A percentile compares a stretch with the other conserved stretches of the same genome.
These are phyloP conservation scores for Siderastrea radians DNA, from an alignment of 92 coral and sea anemone species.

Conservation along the genomic window DNA sequence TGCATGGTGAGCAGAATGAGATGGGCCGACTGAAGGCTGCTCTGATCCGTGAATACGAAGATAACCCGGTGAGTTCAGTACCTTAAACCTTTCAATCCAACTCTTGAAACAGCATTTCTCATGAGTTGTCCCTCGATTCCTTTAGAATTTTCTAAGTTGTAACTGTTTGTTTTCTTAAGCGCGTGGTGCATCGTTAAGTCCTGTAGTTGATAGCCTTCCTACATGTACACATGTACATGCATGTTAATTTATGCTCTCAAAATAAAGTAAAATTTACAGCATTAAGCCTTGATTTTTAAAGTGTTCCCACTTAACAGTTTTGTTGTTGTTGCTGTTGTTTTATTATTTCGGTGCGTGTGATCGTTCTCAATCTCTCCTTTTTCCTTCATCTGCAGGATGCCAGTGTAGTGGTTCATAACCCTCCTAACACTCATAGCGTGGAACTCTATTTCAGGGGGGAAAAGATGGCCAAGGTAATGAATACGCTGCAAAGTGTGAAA, in stretches of 20 bases:
- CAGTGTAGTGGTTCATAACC: slow-evolving; percentile 93
- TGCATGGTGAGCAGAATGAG: slow-evolving; percentile 98
- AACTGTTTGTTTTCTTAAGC: too few relatives aligned
- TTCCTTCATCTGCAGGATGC: slow-evolving; percentile 73
- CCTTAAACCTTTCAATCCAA: not conserved
- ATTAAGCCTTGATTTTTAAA: not conserved
- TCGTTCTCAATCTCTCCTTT: not conserved
- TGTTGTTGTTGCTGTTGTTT: too few relatives aligned
- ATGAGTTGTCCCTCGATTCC: too few relatives aligned
- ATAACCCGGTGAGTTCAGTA: slow-evolving; percentile 74
- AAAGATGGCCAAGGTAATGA: slow-evolving; percentile 97
- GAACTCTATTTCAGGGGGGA: slow-evolving; percentile 99
- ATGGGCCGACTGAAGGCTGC: slow-evolving; percentile 99
- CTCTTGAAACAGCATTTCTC: not conserved
- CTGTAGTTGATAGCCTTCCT: too few relatives aligned
- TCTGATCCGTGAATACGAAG: slow-evolving; percentile 96
- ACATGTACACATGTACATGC: too few relatives aligned
- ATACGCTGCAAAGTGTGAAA: not conserved
- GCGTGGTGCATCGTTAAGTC: too few relatives aligned
- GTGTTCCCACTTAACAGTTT: too few relatives aligned
- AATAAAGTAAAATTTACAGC: not conserved
- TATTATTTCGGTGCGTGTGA: not conserved
- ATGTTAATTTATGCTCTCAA: not conserved
- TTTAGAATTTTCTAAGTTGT: too few relatives aligned
- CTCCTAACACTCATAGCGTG: slow-evolving; percentile 94